phyloP scores from a whole-genome alignment of 2,888 invertebrate genomes.

The Polia nebulosa region DNA sequence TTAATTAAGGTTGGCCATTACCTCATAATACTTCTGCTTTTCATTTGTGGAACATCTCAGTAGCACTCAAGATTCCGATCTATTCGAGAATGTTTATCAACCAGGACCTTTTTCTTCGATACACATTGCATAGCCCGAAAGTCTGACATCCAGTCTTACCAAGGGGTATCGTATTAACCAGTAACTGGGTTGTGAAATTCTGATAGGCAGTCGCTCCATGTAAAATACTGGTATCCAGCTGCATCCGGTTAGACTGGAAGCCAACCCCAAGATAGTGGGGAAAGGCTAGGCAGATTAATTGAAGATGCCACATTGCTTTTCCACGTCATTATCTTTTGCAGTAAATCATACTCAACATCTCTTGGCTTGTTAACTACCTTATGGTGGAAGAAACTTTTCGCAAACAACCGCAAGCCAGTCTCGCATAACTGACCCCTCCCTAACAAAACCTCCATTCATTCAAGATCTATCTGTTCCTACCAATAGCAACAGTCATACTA shows the following conservation, averaged over 20 bases:
- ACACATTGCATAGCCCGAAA: no score
- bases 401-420: neutral
- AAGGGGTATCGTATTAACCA: no score
- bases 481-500: constrained; percentile 25
- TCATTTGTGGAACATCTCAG: neutral
- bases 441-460: constrained; percentile 19
- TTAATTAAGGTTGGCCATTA: neutral
- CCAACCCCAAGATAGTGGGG: no score
- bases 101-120: neutral
- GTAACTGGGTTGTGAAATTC: no score
- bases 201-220: no score
- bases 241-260: no score
- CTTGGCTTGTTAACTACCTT: neutral
- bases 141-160: no score
- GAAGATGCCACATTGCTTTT: no score
- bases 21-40: no score
- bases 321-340: constrained; percentile 1
- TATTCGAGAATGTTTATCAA: neutral
- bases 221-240: no score
- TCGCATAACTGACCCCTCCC: constrained; percentile 10
- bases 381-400: neutral
- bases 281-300: no score
- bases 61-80: neutral
- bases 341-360: neutral
- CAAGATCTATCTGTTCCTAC: constrained; percentile 13